Conservation (phyloP, 2,888 invertebrate genomes). For the Acheta domesticus region DNA sequence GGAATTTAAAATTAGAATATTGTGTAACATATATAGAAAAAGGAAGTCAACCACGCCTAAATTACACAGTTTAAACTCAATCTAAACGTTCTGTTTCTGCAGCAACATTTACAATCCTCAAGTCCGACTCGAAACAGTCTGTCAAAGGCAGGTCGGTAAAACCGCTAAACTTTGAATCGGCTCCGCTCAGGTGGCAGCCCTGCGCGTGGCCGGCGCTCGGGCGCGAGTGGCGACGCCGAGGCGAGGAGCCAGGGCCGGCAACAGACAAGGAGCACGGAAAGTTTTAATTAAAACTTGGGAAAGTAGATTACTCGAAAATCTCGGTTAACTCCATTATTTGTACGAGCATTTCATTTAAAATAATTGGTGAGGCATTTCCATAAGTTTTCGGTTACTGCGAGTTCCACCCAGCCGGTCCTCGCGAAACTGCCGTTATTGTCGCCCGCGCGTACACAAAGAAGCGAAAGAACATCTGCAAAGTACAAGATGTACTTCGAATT, state of each 20-base stretch:
- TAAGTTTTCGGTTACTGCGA: slow-evolving; percentile 9
- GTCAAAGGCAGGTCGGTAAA: too few species aligned
- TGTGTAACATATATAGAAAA: too few species aligned
- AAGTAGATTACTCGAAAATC: slow-evolving; percentile 2
- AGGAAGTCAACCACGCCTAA: too few species aligned
- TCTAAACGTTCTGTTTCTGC: too few species aligned
- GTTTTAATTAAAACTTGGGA: slow-evolving; percentile 7
- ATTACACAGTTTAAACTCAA: too few species aligned
- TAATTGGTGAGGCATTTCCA: slow-evolving; percentile 18
- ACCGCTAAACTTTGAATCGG: neutral
- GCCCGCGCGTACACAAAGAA: neutral
- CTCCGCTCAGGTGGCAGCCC: neutral
- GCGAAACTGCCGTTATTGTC: neutral
- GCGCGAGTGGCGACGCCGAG: neutral
- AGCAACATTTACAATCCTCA: too few species aligned
- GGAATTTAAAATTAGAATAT: too few species aligned
- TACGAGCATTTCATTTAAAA: slow-evolving; percentile 18
- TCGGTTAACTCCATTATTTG: slow-evolving; percentile 18
- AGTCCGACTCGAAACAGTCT: too few species aligned
- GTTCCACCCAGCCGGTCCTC: neutral
- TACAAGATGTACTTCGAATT: slow-evolving; percentile 18
- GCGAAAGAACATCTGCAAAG: slow-evolving; percentile 6
- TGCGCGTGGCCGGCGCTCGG: neutral
- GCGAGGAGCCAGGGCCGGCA: neutral
- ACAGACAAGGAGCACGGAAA: slow-evolving; percentile 2